phyloP scores from a whole-genome alignment of 2,888 invertebrate species.

The Unio pictorum region DNA sequence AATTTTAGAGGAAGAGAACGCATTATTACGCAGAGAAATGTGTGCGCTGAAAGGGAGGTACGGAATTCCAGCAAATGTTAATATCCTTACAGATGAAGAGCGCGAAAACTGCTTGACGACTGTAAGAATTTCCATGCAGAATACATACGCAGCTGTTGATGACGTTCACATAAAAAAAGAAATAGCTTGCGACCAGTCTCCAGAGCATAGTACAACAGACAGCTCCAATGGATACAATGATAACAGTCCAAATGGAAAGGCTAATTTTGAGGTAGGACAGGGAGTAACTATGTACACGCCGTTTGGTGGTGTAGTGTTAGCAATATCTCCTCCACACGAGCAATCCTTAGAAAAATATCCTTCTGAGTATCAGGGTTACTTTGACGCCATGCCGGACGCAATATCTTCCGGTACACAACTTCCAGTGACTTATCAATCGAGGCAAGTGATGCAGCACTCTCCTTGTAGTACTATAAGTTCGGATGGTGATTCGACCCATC shows the following conservation, averaged over 20 bases:
- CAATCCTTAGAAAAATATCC: no score
- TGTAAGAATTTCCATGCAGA: background rate
- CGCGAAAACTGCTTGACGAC: slow-evolving; percentile 30
- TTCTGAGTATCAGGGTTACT: no score
- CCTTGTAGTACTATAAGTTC: no score
- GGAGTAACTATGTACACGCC: no score
- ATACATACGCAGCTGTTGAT: no score
- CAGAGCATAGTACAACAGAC: background rate
- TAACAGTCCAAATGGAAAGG: slow-evolving; percentile 1
- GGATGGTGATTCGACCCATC: no score
- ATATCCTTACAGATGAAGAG: slow-evolving; percentile 41
- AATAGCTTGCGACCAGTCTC: background rate
- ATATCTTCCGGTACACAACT: no score
- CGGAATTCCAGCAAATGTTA: slow-evolving; percentile 41
- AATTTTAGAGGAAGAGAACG: slow-evolving; percentile 53
- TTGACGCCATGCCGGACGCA: no score
- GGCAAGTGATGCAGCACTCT: no score
- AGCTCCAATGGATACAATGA: background rate
- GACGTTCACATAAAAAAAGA: background rate
- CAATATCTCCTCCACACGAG: no score
- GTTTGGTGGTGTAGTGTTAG: no score
- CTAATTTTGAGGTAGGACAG: background rate
- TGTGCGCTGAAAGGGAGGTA: slow-evolving; percentile 41
- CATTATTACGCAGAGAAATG: slow-evolving; percentile 46
- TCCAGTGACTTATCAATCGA: no score